phyloP scores from a whole-genome alignment of 2,113 vertebrate genomes.

The Pelecanus crispus region DNA sequence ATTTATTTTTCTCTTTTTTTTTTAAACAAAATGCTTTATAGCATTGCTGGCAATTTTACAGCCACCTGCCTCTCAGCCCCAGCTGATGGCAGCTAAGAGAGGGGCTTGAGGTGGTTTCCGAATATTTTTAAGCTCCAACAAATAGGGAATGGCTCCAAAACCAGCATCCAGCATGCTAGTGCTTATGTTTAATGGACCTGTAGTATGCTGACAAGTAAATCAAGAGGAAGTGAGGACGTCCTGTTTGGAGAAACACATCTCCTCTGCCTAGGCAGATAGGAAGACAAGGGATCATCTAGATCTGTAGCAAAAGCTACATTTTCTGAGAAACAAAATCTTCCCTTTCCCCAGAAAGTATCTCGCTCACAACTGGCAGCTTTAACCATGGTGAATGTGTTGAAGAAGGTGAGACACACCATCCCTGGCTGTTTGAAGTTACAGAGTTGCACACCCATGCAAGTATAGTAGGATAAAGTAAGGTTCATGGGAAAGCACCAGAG shows the following conservation, averaged over 20 bases:
- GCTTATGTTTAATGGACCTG: not conserved
- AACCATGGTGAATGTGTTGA: not conserved
- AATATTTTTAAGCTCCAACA: not conserved
- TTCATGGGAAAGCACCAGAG: not conserved
- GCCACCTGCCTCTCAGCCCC: not conserved
- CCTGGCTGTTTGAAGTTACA: not conserved
- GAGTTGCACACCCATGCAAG: not conserved
- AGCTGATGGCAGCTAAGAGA: not conserved
- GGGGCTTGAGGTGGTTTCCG: not conserved
- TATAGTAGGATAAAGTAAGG: not conserved
- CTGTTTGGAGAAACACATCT: not conserved
- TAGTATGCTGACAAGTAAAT: not conserved
- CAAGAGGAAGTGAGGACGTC: not conserved
- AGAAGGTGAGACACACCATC: not conserved
- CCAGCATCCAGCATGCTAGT: not conserved
- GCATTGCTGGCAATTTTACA: not conserved
- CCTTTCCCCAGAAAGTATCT: not conserved
- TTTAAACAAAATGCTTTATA: not conserved
- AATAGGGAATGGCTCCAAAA: not conserved
- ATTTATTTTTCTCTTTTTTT: not conserved
- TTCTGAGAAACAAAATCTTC: not conserved
- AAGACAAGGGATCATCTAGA: not conserved
- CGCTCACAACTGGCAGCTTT: not conserved
- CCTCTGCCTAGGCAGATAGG: not conserved
- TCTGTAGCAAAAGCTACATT: not conserved